Evolutionary conservation across 2,113 vertebrate species (phyloP).

Genomic region (Tor tambroides): DNA sequence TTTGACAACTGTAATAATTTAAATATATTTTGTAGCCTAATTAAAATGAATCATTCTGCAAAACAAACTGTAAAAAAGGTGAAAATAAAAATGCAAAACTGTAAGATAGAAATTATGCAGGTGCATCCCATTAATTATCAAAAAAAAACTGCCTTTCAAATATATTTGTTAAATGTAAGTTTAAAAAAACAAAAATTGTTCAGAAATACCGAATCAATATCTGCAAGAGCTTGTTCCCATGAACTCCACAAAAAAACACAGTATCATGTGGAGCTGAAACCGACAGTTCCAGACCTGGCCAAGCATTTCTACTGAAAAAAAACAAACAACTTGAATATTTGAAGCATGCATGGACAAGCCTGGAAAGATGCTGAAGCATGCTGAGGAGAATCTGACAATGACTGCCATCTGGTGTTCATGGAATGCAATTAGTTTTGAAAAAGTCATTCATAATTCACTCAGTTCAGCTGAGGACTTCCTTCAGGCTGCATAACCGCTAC

Average conservation of each 20-base stretch:
- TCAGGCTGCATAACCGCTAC: not conserved
- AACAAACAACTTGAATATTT: not conserved
- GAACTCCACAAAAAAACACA: not conserved
- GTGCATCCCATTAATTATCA: too few species aligned
- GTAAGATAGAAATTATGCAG: too few species aligned
- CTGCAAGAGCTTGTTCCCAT: not conserved
- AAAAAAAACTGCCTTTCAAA: too few species aligned
- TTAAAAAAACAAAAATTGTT: too few species aligned
- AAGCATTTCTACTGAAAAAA: not conserved
- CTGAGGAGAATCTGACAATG: not conserved
- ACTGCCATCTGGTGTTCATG: slow-evolving; percentile 15
- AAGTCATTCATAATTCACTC: not conserved
- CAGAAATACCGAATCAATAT: too few species aligned
- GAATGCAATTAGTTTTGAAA: not conserved
- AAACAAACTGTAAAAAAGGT: too few species aligned
- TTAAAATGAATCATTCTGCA: too few species aligned
- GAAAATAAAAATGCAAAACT: too few species aligned
- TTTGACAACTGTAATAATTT: too few species aligned
- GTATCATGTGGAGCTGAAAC: not conserved
- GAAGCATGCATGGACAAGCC: not conserved
- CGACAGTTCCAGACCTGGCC: not conserved
- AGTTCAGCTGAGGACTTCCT: slow-evolving; percentile 16
- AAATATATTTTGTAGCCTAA: too few species aligned
- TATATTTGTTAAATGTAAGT: too few species aligned
- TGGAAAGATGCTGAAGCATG: not conserved